These are phyloP conservation scores for Neodiprion virginianus DNA, from an alignment of 1,140 invertebrate genomes.

Conservation along the genomic window DNA sequence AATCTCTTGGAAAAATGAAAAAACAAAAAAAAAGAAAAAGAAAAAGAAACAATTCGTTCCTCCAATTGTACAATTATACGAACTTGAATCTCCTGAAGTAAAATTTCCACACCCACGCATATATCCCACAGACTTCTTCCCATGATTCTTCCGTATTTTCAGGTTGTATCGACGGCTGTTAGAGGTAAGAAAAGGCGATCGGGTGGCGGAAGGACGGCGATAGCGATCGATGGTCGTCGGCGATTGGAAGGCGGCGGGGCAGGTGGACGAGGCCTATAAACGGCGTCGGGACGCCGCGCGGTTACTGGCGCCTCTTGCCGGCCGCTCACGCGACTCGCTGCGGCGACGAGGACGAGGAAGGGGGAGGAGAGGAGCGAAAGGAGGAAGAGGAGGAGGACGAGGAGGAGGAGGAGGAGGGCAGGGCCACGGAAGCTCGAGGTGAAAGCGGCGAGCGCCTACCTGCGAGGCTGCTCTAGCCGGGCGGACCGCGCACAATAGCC, in stretches of 20 bases:
- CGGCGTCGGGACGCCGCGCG: background rate
- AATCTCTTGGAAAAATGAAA: too few species aligned
- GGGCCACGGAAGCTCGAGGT: too few species aligned
- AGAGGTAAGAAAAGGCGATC: background rate
- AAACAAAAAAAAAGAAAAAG: too few species aligned
- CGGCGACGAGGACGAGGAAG: conserved; percentile 1
- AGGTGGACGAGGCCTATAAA: conserved; percentile 4
- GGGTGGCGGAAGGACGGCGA: background rate
- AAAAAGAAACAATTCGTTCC: too few species aligned
- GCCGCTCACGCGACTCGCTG: background rate
- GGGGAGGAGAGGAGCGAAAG: background rate
- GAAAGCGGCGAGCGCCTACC: conserved; percentile 11
- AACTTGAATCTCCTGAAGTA: too few species aligned
- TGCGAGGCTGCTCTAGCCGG: background rate
- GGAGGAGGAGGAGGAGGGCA: conserved; percentile 5
- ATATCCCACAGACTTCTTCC: too few species aligned
- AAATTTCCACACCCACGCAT: too few species aligned
- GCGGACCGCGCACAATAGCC: conserved; percentile 24
- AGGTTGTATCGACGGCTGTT: too few species aligned
- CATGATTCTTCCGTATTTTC: too few species aligned
- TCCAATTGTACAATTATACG: too few species aligned
- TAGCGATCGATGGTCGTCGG: background rate
- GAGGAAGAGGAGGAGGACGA: conserved; percentile 12
- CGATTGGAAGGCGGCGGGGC: background rate
- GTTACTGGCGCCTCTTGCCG: conserved; percentile 2